Base-by-base conservation (phyloP, 2,888 invertebrate species). In the Liodrosophila aerea region DNA sequence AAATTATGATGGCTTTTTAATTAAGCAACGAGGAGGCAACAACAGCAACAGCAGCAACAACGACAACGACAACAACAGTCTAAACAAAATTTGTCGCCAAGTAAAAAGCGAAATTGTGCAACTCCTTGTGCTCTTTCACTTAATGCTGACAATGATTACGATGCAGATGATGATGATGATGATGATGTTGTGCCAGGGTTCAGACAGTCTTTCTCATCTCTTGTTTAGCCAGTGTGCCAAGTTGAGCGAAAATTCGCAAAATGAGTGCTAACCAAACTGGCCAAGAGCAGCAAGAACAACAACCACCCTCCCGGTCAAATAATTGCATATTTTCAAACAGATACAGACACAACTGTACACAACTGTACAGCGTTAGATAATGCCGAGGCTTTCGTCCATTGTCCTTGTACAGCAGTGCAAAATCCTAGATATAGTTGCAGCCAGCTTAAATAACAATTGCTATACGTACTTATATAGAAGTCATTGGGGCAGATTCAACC, bases 1-100 rank as follows among this genome's bases (percentile, higher is more conserved):
- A 73, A 78, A 78, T 82, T 84, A 84, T 78, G 81, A 78, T 80
- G 80, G 84, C 85, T 84, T 80, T 80, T 80, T 80, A 80, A 80
- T 80, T 80, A 80, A 84, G 82, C 75, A 72, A 72, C 74, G 64
- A 66, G 56, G 63, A 58, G 74, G 62, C 57, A 69, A 67, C 57
- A 63, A 57, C 52, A 60, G 30, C 8, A 46, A 52, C 61, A 27
- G 49, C 63, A 41, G n/a, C 31, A 68, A 43, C 27, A 49, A 47
- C 7, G 45, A 34, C 39, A 46, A 22, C 16, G 34, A n/a, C 7
- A 52, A 9, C 51, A 64, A 36, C 50, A 54, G 31, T 29, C 43
- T 41, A 44, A 50, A 60, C 47, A 49, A 66, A 64, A 64, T 62
- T 59, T 53, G 84, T 76, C 70, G 65, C 70, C 84, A 67, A 76